Evolutionary conservation across 2,113 vertebrate genomes (phyloP), one percentile per base, ranked within the genome.

Genomic region (Colossoma macropomum): DNA sequence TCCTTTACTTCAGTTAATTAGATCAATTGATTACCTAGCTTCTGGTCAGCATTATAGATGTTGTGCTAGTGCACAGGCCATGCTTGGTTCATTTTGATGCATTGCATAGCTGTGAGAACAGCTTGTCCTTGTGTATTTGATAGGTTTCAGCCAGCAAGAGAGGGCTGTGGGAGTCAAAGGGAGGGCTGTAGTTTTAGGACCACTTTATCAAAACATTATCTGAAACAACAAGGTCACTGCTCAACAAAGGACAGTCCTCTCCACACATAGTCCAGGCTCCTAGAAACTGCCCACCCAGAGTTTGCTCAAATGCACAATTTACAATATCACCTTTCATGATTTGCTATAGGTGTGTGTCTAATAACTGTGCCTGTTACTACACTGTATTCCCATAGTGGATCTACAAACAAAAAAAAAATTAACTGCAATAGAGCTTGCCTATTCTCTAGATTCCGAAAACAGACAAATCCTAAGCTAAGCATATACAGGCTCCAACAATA

Each of bases 161-260:
- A 50, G 81, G 54, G 38, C 48, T 68, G 66, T 25, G 23, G 60
- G 50, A 62, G 66, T 75, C 66, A 71, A 15, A 50, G 81, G 76
- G 81, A 74, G 74, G 17, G 81, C 70, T 66, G 48, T 17, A 63
- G 73, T 73, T 75, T 38, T 54, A 25, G 56, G 68, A 78, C 65
- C 30, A 41, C 48, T 78, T 84, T 80, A 84, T 84, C 60, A 80
- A 84, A 84, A 84, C 62, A 74, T 69, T 50, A 79, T 84, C 83
- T 79, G 17, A 32, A 48, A 78, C 82, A 83, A 54, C 77, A 79
- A 79, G 83, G 77, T 84, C 70, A 73, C 48, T 75, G 32, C 41
- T 83, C 11, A 30, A 27, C 17, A 63, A 66, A 83, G 10, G 82
- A 75, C 34, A 28, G 50, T 17, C 25, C 75, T 56, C 19, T 56